phyloP scores from a whole-genome alignment of 1,140 invertebrate species.

The Drosophila kepulauana region DNA sequence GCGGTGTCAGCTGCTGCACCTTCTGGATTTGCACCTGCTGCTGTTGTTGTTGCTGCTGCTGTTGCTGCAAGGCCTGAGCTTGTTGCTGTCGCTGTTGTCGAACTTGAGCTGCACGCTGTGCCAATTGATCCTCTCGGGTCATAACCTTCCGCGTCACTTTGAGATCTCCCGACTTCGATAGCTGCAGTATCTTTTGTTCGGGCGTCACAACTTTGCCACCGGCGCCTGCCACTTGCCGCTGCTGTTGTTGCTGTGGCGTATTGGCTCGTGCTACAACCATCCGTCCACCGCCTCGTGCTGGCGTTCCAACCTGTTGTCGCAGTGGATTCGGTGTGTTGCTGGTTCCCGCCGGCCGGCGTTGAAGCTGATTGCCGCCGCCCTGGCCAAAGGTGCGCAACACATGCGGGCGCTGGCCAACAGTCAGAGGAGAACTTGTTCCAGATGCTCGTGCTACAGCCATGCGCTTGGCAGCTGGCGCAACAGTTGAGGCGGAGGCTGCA shows the following conservation, averaged over 20 bases:
- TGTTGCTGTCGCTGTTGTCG: conserved; percentile 65
- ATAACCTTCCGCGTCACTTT: conserved; percentile 84
- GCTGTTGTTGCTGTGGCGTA: conserved; percentile 50
- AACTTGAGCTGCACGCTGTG: conserved; percentile 57
- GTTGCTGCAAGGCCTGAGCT: conserved; percentile 50
- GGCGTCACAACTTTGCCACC: conserved; percentile 68
- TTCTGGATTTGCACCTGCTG: conserved; percentile 63
- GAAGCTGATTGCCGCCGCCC: conserved; percentile 18
- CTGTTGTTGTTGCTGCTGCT: conserved; percentile 48
- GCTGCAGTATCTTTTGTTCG: conserved; percentile 81
- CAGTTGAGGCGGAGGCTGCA: neutral
- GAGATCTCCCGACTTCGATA: conserved; percentile 81
- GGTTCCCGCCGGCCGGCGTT: conserved; percentile 46
- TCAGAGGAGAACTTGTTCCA: conserved; percentile 55
- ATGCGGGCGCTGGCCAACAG: conserved; percentile 63
- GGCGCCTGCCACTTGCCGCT: conserved; percentile 24
- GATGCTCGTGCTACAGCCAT: conserved; percentile 41
- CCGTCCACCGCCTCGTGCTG: conserved; percentile 45
- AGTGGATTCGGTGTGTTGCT: conserved; percentile 33
- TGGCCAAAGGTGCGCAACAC: conserved; percentile 61
- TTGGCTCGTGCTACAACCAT: conserved; percentile 30
- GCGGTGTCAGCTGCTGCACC: conserved; percentile 61
- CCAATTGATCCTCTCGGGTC: conserved; percentile 70
- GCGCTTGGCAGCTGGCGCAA: conserved; percentile 34
- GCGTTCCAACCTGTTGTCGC: conserved; percentile 31